Evolutionary conservation across 2,113 vertebrate species (phyloP), one percentile per base, ranked within the genome.

Genomic region (Cheilinus undulatus): DNA sequence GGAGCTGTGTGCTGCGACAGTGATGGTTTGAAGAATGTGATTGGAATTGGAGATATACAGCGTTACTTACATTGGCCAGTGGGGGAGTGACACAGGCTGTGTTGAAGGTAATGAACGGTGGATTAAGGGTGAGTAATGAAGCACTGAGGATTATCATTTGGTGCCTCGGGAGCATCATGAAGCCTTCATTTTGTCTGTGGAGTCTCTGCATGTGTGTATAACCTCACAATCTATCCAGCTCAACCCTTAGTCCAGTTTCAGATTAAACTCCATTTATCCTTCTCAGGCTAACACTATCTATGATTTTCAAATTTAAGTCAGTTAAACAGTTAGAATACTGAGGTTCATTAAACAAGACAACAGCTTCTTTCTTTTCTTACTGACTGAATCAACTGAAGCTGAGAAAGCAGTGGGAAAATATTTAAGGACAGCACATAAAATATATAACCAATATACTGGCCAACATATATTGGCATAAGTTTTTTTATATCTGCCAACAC

Each of bases 101-200:
- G 53, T 22, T 73, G 76, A 88, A 76, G 69, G 65, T 79, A 88
- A 89, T 88, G 84, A 84, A 85, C 66, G 73, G 42, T 76, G 65
- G 76, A 84, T 88, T 86, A 87, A 72, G 50, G 19, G 27, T 73
- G 59, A 86, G 80, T 82, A 80, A 90, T 85, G 66, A 81, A 82
- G 68, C 62, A 78, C 69, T 2, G 14, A 65, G 65, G 72, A 86
- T 86, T 76, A 83, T 85, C 48, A 85, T 82, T 76, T 70, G 62
- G 63, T 79, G 49, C 56, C 60, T 67, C 3, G 60, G 75, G 80
- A 83, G 67, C 59, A 61, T 34, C 49, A 53, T 22, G 60, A 23
- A 53, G 53, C 30, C 60, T 66, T 86, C 54, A 66, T 68, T 77
- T 77, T 76, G 26, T 67, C 74, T 38, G 28, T 68, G 38, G 10